Percentiles rank a stretch among this genome's conserved stretches.
phyloP scores from a whole-genome alignment of 2,888 invertebrate species.

The Conus canariensis region DNA sequence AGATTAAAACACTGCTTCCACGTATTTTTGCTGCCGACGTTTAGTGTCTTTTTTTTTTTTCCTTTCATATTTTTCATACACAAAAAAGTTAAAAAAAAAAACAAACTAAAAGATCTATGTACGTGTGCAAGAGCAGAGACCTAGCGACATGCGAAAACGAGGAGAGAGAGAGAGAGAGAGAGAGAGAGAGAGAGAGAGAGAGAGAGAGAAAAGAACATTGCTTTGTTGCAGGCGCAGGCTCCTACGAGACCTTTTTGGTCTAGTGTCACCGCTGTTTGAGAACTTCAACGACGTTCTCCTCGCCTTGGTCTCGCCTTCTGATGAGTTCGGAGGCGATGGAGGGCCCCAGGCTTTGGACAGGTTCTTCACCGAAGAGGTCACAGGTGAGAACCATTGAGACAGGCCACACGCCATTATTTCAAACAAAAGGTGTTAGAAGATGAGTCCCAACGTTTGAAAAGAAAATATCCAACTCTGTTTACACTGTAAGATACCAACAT shows the following conservation, averaged over 20 bases:
- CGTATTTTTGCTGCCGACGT: no score
- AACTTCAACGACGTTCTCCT: conserved; percentile 27
- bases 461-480: no score
- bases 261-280: conserved; percentile 7
- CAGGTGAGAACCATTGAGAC: conserved; percentile 1
- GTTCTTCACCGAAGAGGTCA: conserved; percentile 11
- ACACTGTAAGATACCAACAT: no score
- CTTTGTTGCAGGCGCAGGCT: not conserved
- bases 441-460: no score
- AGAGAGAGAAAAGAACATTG: not conserved
- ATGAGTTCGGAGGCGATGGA: not conserved
- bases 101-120: no score
- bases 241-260: conserved; percentile 34
- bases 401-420: no score
- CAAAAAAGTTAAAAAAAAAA: no score
- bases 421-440: no score
- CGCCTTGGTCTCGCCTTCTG: not conserved
- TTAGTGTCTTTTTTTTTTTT: no score
- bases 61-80: no score
- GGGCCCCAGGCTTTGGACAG: not conserved
- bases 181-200: conserved; percentile 8
- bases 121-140: no score
- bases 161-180: not conserved
- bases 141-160: not conserved
- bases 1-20: no score